phyloP scores from a whole-genome alignment of 2,113 vertebrate species.

The Phodopus roborovskii region DNA sequence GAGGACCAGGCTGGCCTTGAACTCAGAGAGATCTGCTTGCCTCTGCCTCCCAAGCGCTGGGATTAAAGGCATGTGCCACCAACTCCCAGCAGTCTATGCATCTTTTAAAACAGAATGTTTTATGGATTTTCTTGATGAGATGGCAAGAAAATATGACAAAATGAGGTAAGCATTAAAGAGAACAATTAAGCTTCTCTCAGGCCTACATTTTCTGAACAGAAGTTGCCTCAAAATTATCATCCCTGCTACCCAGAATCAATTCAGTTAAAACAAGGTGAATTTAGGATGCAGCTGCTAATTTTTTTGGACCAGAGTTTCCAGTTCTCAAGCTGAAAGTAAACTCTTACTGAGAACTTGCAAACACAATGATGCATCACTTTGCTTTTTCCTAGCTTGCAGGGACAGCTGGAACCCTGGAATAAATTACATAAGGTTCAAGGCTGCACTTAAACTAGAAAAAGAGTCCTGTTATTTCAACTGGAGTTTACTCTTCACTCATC shows the following conservation, averaged over 20 bases:
- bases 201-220: not conserved
- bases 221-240: not conserved
- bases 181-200: not conserved
- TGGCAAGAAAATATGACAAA: not conserved
- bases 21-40: too few relatives aligned
- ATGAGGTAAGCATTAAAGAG: not conserved
- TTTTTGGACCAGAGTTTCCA: not conserved
- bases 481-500: slow-evolving; percentile 22
- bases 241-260: not conserved
- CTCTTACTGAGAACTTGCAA: slow-evolving; percentile 17
- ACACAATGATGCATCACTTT: not conserved
- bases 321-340: not conserved
- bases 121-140: slow-evolving; percentile 18
- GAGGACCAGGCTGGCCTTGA: too few relatives aligned
- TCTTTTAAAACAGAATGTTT: not conserved
- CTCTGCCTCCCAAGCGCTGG: too few relatives aligned
- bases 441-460: slow-evolving; percentile 40
- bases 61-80: too few relatives aligned
- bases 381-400: not conserved
- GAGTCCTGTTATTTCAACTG: not conserved
- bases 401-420: not conserved
- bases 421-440: not conserved
- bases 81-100: not conserved
- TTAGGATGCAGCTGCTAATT: not conserved
- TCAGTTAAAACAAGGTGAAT: not conserved